A percentile compares a stretch with the other conserved stretches of the same genome.
These are phyloP conservation scores for Drosophila affinis DNA, from an alignment of 2,888 invertebrate genomes.

Conservation along the genomic window DNA sequence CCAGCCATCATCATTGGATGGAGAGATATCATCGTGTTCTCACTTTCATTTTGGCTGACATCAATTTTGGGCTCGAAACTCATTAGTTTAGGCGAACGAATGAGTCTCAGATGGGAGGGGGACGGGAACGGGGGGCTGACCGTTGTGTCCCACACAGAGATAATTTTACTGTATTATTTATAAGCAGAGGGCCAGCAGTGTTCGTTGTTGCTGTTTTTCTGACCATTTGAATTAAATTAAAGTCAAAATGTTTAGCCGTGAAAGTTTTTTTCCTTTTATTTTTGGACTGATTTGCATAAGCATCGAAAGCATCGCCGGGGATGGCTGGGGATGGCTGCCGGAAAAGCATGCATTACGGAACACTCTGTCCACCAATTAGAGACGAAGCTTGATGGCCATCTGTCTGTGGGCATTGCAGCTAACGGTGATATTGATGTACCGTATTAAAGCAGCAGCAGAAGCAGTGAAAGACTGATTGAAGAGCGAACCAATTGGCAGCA, in stretches of 20 bases:
- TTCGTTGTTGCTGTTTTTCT: constrained; percentile 43
- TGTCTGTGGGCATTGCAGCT: constrained; percentile 11
- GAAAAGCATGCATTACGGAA: constrained; percentile 65
- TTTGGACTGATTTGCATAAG: constrained; percentile 65
- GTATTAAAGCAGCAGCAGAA: constrained; percentile 39
- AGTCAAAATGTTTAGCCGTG: constrained; percentile 65
- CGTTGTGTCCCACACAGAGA: constrained; percentile 47
- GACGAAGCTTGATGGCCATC: constrained; percentile 56
- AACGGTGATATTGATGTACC: constrained; percentile 65
- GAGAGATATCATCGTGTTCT: constrained; percentile 50
- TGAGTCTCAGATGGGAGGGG: not conserved
- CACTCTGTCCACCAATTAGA: constrained; percentile 63
- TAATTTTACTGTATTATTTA: constrained; percentile 60
- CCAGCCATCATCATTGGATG: constrained; percentile 10
- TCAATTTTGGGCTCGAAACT: constrained; percentile 49
- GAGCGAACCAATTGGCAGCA: constrained; percentile 63
- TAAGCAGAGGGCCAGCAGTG: constrained; percentile 48
- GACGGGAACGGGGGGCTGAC: constrained; percentile 18
- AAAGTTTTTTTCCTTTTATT: constrained; percentile 59
- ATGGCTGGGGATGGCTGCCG: not conserved
- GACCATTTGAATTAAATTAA: constrained; percentile 73
- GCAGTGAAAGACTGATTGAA: constrained; percentile 38
- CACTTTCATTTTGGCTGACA: constrained; percentile 68
- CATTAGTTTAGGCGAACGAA: constrained; percentile 57
- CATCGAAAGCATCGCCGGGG: constrained; percentile 49